Evolutionary conservation across 2,113 vertebrate genomes (phyloP).

Genomic region (Sigmodon hispidus): DNA sequence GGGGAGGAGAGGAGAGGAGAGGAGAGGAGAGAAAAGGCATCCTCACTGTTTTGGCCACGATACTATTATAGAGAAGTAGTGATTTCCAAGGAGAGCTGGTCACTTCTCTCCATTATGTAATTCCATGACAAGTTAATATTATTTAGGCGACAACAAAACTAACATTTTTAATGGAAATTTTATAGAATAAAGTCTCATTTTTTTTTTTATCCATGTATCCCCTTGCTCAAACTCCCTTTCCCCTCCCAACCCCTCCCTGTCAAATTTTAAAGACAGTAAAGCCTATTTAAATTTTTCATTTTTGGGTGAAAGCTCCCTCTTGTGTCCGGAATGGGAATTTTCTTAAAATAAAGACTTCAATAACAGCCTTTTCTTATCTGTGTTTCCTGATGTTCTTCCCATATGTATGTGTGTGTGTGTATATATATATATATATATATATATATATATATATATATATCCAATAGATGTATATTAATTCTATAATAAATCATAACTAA

Average conservation of each 20-base stretch:
- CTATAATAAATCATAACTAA: slow-evolving; percentile 17
- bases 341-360: slow-evolving; percentile 40
- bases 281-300: slow-evolving; percentile 55
- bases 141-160: slow-evolving; percentile 28
- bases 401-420: neutral
- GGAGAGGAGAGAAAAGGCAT: neutral
- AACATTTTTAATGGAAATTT: slow-evolving; percentile 18
- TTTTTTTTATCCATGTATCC: too few species aligned
- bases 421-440: too few species aligned
- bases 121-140: neutral
- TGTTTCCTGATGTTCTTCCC: neutral
- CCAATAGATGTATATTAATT: neutral
- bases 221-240: too few species aligned
- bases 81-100: neutral
- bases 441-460: too few species aligned
- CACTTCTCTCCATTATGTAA: neutral
- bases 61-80: neutral
- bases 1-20: too few species aligned
- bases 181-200: too few species aligned
- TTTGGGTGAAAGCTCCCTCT: slow-evolving; percentile 78
- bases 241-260: too few species aligned
- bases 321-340: slow-evolving; percentile 68
- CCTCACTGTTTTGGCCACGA: neutral
- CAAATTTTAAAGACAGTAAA: slow-evolving; percentile 31
- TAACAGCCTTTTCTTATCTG: neutral